Evolutionary conservation across 2,113 vertebrate genomes (phyloP).

Genomic region (Patagioenas fasciata): DNA sequence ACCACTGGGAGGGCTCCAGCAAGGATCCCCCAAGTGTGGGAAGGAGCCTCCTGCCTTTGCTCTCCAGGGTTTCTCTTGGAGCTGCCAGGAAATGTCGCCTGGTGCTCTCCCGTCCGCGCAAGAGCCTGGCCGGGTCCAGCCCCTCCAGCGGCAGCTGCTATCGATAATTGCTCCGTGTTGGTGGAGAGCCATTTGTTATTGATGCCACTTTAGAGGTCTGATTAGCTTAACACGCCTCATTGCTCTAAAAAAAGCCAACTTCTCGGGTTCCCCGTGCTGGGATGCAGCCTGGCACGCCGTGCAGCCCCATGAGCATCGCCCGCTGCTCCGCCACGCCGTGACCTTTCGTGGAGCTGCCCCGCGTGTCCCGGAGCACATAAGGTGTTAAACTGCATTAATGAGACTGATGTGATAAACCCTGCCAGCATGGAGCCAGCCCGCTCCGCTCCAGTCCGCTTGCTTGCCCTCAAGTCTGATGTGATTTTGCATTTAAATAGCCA

Average conservation of each 20-base stretch:
- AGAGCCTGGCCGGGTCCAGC: not conserved
- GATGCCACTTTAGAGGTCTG: not conserved
- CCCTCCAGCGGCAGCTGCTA: not conserved
- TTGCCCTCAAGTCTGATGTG: not conserved
- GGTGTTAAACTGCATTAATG: not conserved
- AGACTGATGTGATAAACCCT: not conserved
- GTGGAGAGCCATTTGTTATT: not conserved
- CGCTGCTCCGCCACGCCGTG: accelerated
- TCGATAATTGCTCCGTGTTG: not conserved
- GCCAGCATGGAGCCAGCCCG: not conserved
- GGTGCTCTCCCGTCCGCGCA: accelerated
- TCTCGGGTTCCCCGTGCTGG: accelerated
- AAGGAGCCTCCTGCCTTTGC: not conserved
- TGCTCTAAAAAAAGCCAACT: not conserved
- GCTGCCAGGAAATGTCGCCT: not conserved
- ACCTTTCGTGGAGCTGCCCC: not conserved
- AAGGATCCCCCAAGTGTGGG: not conserved
- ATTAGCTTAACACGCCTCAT: not conserved
- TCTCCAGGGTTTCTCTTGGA: not conserved
- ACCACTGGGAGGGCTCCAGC: accelerated
- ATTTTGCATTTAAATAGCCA: not conserved
- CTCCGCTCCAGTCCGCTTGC: not conserved
- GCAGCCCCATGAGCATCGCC: not conserved
- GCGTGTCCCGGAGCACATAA: not conserved
- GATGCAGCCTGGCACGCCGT: not conserved